Conservation (phyloP, 2,888 invertebrate genomes). For the Thera britannica region DNA sequence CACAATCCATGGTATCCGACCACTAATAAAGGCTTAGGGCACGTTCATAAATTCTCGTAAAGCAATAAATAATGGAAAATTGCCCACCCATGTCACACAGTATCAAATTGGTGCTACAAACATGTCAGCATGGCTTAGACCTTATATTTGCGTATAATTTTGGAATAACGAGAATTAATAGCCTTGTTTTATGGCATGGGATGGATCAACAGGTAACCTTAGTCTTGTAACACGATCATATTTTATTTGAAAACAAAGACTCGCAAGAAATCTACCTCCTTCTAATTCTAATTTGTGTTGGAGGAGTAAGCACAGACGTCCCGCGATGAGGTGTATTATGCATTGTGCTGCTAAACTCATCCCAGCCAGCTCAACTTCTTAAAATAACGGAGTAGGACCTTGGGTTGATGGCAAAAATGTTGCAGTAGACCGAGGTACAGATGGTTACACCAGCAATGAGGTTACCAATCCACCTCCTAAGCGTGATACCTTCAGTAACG, state of each 20-base stretch:
- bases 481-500: too few species aligned
- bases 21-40: conserved; percentile 64
- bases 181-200: conserved; percentile 27
- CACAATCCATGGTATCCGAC: conserved; percentile 39
- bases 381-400: too few species aligned
- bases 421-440: too few species aligned
- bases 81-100: conserved; percentile 73
- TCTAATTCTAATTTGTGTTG: too few species aligned
- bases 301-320: too few species aligned
- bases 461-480: too few species aligned
- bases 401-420: too few species aligned
- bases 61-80: conserved; percentile 77
- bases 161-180: conserved; percentile 41
- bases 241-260: neutral
- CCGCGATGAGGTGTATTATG: too few species aligned
- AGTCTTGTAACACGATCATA: conserved; percentile 13
- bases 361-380: too few species aligned
- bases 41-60: conserved; percentile 66
- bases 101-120: conserved; percentile 68
- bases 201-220: conserved; percentile 40
- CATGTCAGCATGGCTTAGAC: conserved; percentile 50
- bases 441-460: too few species aligned
- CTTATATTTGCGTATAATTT: conserved; percentile 40
- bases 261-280: too few species aligned
- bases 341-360: too few species aligned